Base-by-base conservation (phyloP, 2,888 invertebrate genomes). In the Diarsia brunnea region DNA sequence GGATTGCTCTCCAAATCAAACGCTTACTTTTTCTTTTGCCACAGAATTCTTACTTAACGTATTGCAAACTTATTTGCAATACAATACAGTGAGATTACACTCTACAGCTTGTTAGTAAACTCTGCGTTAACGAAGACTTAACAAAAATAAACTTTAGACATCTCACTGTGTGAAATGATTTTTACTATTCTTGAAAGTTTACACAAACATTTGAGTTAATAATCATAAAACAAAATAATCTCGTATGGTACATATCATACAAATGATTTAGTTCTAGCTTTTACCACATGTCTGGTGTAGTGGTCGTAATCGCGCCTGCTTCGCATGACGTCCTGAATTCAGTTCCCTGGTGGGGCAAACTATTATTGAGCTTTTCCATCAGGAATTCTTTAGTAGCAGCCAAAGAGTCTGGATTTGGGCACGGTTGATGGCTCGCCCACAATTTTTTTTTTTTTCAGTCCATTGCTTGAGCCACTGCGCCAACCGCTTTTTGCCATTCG, bases 191-290 rank as follows among this genome's bases (percentile, higher is more conserved):
- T 16, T 55, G 24, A 55, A 43, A 45, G 14, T 73, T 61, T 49
- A 51, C 4, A 61, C 47, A 73, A 74, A n/a, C n/a, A 21, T 63
- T 53, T 63, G 8, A 53, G 24, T 16, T 63, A 63, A 53, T 21
- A 24, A 51, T 71, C 24, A 66, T 11, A n/a, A 73, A 51, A 63
- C 11, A 27, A 60, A 70, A 31, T 1, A 16, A 60, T n/a, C 27
- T 49, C 38, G 19, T 38, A 38, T 21, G 5, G 12, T n/a, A 10
- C 21, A 24, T 64, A 24, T 19, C 49, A 38, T 4, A 21, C 24
- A 55, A 14, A 55, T 14, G 7, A 55, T 55, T 24, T 24, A 14
- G 14, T 55, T 7, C 14, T 24, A 24, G 12, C 14, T 24, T 24
- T 24, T 55, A 55, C 24, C 5, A 4, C 38, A 4, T 38, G 4